Base-by-base conservation (phyloP, 2,113 vertebrate genomes). In the Megaptera novaeangliae region DNA sequence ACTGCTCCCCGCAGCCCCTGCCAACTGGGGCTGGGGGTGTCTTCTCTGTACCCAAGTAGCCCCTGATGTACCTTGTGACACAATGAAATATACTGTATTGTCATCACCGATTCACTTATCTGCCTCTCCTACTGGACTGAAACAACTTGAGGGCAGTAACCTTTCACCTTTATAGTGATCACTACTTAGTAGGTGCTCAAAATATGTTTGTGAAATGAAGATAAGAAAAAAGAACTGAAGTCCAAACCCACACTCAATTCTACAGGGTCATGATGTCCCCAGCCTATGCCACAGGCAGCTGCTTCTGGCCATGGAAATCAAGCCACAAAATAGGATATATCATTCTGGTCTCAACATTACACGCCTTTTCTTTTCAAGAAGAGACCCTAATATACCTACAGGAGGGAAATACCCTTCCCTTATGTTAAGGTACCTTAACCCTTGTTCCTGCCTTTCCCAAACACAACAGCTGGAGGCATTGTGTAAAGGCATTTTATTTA, bases 401-500 rank as follows among this genome's bases (percentile, higher is more conserved):
- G n/a, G 59, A 95, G 46, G 59, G 57, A 91, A 36, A 57, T 2
- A 68, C 14, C 39, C 52, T 69, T 82, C 17, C 52, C 31, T 52
- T 86, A n/a, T 3, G 17, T 18, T 85, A 25, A 68, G 31, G 21
- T 61, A 25, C 74, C 44, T 39, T 55, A 88, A 52, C 63, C 55
- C 61, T 71, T 23, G 44, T 9, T 66, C 69, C 46, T 6, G 31
- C 21, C 20, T 46, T 41, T 69, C 81, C 83, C 77, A 95, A 63
- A 94, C 41, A 85, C 11, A 59, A 69, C 44, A 94, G 41, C 25
- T 41, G 18, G 4, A 72, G 85, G 46, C 46, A 85, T 3, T 20
- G 36, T 44, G 29, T 34, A 84, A 93, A 81, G 23, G 5, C 31
- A n/a, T 97, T 98, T 98, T 98, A 98, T 98, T 98, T 91, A 94